These are phyloP conservation scores for Drosophila conformis DNA, from an alignment of 2,888 invertebrate species.

Conservation along the genomic window DNA sequence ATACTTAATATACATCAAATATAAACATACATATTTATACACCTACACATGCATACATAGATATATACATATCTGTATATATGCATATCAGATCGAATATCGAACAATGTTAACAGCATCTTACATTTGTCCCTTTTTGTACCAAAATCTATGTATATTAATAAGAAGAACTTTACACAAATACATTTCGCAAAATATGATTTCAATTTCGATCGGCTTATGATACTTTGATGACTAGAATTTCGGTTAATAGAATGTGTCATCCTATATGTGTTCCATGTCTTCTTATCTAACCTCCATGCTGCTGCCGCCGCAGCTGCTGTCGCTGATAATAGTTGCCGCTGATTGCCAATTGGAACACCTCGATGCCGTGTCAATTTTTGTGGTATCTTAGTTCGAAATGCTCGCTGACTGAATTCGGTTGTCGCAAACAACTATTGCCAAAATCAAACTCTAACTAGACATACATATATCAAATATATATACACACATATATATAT, in stretches of 20 bases:
- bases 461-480: background rate
- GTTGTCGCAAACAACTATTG: constrained; percentile 30
- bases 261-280: constrained; percentile 15
- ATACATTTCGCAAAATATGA: constrained; percentile 23
- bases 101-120: constrained; percentile 22
- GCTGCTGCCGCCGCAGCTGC: constrained; percentile 17
- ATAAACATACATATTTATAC: constrained; percentile 29
- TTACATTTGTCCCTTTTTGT: constrained; percentile 4
- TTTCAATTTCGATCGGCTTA: constrained; percentile 29
- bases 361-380: constrained; percentile 23
- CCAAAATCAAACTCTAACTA: background rate
- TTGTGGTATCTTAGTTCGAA: constrained; percentile 45
- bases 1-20: constrained; percentile 5
- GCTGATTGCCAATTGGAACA: constrained; percentile 67
- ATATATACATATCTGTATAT: constrained; percentile 8
- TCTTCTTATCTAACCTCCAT: constrained; percentile 47
- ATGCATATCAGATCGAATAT: constrained; percentile 22
- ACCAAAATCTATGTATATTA: constrained; percentile 33
- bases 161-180: constrained; percentile 47
- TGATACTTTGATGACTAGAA: constrained; percentile 19
- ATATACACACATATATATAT: background rate
- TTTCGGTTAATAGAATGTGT: constrained; percentile 37
- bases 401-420: constrained; percentile 32
- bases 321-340: constrained; percentile 50
- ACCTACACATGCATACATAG: constrained; percentile 3